phyloP scores from a whole-genome alignment of 2,113 vertebrate species.

The Catagonus wagneri region DNA sequence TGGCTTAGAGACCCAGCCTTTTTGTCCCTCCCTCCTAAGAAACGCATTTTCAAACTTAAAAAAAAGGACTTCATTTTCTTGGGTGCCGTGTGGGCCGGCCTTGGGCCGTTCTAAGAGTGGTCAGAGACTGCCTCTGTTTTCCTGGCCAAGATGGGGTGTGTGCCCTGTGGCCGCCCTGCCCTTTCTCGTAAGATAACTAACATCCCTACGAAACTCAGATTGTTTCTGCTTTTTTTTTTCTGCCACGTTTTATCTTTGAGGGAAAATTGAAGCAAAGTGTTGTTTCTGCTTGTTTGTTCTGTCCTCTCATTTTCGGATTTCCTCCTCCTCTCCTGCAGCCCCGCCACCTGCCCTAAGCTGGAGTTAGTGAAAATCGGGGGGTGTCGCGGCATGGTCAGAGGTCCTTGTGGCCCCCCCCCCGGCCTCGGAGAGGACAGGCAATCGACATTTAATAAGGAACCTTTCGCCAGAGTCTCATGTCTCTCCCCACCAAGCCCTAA shows the following conservation, averaged over 20 bases:
- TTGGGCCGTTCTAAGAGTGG: background rate
- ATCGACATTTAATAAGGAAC: background rate
- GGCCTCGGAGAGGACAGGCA: background rate
- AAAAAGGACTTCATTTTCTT: background rate
- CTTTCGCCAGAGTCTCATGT: accelerated
- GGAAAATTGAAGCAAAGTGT: background rate
- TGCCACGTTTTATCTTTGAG: background rate
- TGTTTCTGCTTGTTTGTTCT: background rate
- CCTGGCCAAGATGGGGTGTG: accelerated
- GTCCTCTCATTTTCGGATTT: background rate
- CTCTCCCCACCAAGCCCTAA: background rate
- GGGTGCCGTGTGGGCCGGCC: background rate
- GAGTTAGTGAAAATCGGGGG: background rate
- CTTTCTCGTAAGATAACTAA: accelerated
- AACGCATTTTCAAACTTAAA: background rate
- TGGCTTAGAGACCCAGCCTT: background rate
- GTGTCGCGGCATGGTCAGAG: background rate
- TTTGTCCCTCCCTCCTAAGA: background rate
- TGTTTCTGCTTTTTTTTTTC: background rate
- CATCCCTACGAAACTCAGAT: no score
- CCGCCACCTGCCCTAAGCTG: no score
- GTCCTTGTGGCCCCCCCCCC: accelerated
- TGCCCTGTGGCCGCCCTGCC: background rate
- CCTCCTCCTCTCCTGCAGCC: accelerated
- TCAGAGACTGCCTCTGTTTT: background rate